Base-by-base conservation (phyloP, 2,113 vertebrate genomes). In the Urocitellus parryii region DNA sequence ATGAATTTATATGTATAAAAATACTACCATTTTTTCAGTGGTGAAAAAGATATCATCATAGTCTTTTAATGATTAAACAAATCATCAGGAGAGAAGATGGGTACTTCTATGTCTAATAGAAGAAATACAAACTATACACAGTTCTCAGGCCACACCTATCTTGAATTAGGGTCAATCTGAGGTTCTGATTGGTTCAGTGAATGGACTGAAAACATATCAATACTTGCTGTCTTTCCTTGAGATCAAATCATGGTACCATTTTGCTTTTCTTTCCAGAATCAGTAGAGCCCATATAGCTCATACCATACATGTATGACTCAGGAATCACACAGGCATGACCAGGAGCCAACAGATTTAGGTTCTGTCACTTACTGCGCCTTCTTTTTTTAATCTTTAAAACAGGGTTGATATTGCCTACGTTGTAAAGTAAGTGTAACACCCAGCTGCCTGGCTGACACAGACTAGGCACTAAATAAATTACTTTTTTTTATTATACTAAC, bases 301-400 rank as follows among this genome's bases (percentile, higher is more conserved):
- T 58, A 29, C 80, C 27, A 39, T 68, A 45, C 32, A 29, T 24
- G n/a, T 32, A 11, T 27, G 53, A 86, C 4, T n/a, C 11, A 56
- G 37, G 34, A 48, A 56, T 48, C 45, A 24, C 42, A 63, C 0
- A n/a, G 10, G 4, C 32, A 22, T 42, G 34, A 81, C 9, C 4
- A 39, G 70, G 32, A 79, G 56, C 86, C 80, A 74, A 29, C 70
- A 58, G 45, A 84, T 12, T 16, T 2, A 42, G 14, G 3, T 48
- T 88, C 67, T 93, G 65, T 80, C 67, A 80, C 27, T 45, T 32
- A 8, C 42, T 37, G 4, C 27, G 32, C 32, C 51, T 95, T 78
- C 34, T n/a, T 39, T 88, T 91, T 45, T 74, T 86, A 37, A 91
- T 87, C 45, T 88, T 94, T 92, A 67, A 79, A 68, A 88, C 9